Evolutionary conservation across 1,140 invertebrate species (phyloP), one percentile per base, ranked within the genome.

Genomic region (Heliconius congener): DNA sequence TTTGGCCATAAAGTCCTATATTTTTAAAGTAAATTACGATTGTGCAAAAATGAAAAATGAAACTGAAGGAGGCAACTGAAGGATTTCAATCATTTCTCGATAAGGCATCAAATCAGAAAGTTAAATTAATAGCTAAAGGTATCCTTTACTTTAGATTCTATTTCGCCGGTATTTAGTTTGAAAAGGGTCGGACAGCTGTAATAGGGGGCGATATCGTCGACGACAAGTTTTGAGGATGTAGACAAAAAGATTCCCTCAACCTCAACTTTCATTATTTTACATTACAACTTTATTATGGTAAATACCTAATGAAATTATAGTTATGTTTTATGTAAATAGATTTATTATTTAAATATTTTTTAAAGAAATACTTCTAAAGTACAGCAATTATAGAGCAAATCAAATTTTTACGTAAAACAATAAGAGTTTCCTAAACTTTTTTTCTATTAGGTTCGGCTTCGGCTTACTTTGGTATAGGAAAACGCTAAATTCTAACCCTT

Each of bases 61-160:
- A 37, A 6, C 34, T 37, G 6, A 37, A 60, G 60, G 13, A 16
- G 60, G 30, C 60, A 66, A 66, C 60, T 30, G 60, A 66, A 13
- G 23, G 23, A 66, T 66, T 30, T 16, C 27, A 66, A 66, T 66
- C 60, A 30, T 6, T 27, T 66, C 60, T 23, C 50, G 50, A 74
- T 34, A 55, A 74, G 46, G 60, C 27, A 57, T 74, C 50, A 52
- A 30, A 66, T 76, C 39, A 60, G n/a, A 42, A 76, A 66, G 74
- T 76, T 66, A 76, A 76, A 76, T 76, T 76, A 73, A 74, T 66
- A 66, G 27, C 50, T 30, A 30, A 46, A 74, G 73, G 27, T 74
- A 55, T 30, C 50, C 18, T 55, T 42, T 46, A 66, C 34, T 19
- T 11, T 66, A 37, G 8, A 52, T 52, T 70, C 55, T 75, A 30